A percentile compares a stretch with the other conserved stretches of the same genome.
Evolutionary conservation across 2,113 vertebrate genomes (phyloP).

Genomic region (Neodon shergylaensis): DNA sequence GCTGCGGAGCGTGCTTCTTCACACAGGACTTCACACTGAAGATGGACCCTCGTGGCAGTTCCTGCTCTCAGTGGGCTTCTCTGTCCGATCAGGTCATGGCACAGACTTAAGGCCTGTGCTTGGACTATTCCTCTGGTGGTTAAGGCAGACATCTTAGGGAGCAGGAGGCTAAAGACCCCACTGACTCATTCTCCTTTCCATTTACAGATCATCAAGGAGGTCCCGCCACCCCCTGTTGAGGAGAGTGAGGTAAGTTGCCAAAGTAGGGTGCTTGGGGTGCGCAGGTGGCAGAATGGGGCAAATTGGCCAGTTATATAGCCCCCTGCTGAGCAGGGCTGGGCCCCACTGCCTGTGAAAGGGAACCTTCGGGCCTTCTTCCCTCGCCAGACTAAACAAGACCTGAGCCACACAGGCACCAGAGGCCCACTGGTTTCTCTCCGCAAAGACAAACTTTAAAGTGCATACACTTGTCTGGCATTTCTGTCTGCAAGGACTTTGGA

Average conservation of each 20-base stretch:
- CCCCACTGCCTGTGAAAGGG: not conserved
- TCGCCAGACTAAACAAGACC: not conserved
- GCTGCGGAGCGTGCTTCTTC: not conserved
- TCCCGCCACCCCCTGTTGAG: constrained; percentile 86
- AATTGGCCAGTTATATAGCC: not conserved
- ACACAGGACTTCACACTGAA: not conserved
- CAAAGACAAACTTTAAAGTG: constrained; percentile 31
- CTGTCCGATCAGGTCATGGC: not conserved
- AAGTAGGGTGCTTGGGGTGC: not conserved
- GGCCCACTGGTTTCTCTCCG: not conserved
- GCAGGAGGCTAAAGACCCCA: not conserved
- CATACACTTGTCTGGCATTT: not conserved
- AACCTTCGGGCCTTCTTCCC: not conserved
- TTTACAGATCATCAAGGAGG: constrained; percentile 89
- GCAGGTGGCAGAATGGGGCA: not conserved
- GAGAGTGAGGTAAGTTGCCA: constrained; percentile 88
- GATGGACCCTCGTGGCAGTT: not conserved
- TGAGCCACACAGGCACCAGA: not conserved
- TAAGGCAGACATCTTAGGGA: not conserved
- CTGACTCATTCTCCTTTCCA: constrained; percentile 51
- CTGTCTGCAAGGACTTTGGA: not conserved
- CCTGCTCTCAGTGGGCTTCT: not conserved
- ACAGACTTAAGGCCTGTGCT: not conserved
- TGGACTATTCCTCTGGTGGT: not conserved
- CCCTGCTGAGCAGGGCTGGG: not conserved